Evolutionary conservation across 2,797 vertebrate species (phyloP).

Genomic region (Melanotaenia parkinsoni): DNA sequence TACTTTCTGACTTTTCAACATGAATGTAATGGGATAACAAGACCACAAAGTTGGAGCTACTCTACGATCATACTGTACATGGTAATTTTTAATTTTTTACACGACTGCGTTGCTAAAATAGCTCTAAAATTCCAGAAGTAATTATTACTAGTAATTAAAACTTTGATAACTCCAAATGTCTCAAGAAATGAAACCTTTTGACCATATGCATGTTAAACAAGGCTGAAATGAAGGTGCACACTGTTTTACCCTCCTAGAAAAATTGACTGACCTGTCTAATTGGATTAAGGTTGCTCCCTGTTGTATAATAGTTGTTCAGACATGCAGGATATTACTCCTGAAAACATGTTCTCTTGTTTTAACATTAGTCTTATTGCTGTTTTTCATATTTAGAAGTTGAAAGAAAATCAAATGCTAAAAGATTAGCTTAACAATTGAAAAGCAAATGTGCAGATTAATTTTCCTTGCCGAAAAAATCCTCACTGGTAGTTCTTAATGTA

Average conservation of each 20-base stretch:
- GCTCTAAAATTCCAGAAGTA: not conserved
- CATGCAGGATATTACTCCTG: conserved; percentile 39
- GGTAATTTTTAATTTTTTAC: not conserved
- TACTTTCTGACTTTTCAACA: not conserved
- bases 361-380: not conserved
- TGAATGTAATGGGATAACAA: not conserved
- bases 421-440: not conserved
- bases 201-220: not conserved
- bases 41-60: not conserved
- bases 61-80: not conserved
- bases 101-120: not conserved
- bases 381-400: conserved; percentile 8
- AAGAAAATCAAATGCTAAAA: not conserved
- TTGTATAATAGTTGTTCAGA: conserved; percentile 22
- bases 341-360: conserved; percentile 17
- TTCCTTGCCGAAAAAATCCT: not conserved
- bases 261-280: conserved; percentile 12
- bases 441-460: not conserved
- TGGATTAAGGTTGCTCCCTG: conserved; percentile 27
- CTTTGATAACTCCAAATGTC: not conserved
- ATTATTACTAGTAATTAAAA: not conserved
- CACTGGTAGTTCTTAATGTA: not conserved
- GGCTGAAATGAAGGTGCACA: not conserved
- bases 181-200: not conserved
- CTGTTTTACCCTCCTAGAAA: conserved; percentile 2